Evolutionary conservation across 2,888 invertebrate genomes (phyloP).

Genomic region (Machimus rusticus): DNA sequence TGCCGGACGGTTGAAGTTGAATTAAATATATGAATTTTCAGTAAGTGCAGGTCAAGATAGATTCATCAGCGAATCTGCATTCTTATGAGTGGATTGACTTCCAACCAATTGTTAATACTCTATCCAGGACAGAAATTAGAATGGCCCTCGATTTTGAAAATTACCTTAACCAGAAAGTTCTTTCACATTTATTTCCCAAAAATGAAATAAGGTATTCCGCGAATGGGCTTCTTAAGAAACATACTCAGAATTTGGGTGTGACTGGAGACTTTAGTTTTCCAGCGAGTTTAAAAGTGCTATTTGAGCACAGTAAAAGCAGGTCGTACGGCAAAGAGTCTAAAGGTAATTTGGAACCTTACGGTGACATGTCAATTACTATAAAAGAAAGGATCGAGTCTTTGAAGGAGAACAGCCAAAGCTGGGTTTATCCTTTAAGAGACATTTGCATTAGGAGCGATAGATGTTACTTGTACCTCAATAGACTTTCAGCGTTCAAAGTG

Average conservation of each 20-base stretch:
- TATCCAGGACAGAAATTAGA: background rate
- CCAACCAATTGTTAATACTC: background rate
- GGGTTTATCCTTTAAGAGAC: constrained; percentile 52
- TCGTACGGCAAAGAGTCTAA: constrained; percentile 34
- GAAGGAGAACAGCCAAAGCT: constrained; percentile 49
- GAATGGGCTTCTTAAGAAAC: constrained; percentile 65
- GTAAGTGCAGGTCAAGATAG: no score
- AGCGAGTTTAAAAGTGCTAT: constrained; percentile 68
- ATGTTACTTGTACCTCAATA: constrained; percentile 52
- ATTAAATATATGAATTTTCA: no score
- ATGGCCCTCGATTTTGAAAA: background rate
- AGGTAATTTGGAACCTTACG: background rate
- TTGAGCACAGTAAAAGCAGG: constrained; percentile 56
- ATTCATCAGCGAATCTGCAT: background rate
- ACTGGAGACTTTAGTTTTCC: constrained; percentile 75
- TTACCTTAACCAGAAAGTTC: background rate
- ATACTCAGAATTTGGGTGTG: constrained; percentile 66
- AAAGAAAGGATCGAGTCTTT: background rate
- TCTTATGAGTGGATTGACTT: background rate
- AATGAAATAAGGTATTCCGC: background rate
- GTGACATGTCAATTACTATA: background rate
- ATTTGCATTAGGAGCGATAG: constrained; percentile 51
- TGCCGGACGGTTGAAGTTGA: background rate
- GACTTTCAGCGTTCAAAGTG: constrained; percentile 48
- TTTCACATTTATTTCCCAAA: background rate